Conservation (phyloP, 2,113 vertebrate species). For the Gadus macrocephalus region DNA sequence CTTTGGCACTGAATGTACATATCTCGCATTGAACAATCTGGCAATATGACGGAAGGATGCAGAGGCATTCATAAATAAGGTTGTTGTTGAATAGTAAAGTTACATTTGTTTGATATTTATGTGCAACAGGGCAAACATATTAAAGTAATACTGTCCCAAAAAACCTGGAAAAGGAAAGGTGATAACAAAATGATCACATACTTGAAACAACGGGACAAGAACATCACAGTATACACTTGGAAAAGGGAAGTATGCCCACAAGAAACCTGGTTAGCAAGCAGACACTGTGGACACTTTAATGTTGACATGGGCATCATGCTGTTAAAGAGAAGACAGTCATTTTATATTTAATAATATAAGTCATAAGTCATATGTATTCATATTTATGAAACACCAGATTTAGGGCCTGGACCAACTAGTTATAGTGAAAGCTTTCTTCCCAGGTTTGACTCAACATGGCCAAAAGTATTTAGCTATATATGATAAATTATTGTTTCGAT, state of each 20-base stretch:
- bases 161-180: conserved; percentile 19
- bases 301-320: too few species aligned
- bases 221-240: neutral
- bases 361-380: too few species aligned
- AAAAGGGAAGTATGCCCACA: neutral
- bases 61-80: conserved; percentile 15
- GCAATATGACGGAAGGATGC: conserved; percentile 21
- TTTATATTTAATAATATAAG: too few species aligned
- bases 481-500: neutral
- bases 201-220: conserved; percentile 15
- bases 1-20: conserved; percentile 57
- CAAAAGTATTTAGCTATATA: neutral
- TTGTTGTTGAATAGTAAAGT: conserved; percentile 11
- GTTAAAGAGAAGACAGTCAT: too few species aligned
- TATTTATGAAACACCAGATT: too few species aligned
- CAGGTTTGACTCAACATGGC: neutral
- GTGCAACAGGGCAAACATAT: conserved; percentile 9
- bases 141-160: conserved; percentile 29
- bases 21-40: conserved; percentile 30
- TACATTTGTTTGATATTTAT: conserved; percentile 16
- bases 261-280: neutral
- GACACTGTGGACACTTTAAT: too few species aligned
- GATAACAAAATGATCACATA: conserved; percentile 28
- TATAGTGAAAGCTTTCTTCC: neutral
- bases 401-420: neutral